Evolutionary conservation across 1,140 invertebrate genomes (phyloP).

Genomic region (Heliconius hermathena): DNA sequence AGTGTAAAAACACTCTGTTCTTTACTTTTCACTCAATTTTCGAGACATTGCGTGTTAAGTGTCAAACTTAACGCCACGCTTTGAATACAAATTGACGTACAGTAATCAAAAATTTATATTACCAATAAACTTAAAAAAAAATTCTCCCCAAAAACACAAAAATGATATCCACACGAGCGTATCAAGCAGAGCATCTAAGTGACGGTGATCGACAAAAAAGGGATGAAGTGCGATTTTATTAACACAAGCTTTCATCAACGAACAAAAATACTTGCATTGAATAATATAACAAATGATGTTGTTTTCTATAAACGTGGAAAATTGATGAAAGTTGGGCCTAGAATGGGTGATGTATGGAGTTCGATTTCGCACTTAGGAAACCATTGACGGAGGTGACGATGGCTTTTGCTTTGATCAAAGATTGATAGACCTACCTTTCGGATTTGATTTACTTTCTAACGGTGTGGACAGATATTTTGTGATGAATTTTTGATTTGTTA

Average conservation of each 20-base stretch:
- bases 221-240: slow-evolving; percentile 80
- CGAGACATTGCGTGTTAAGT: too few relatives aligned
- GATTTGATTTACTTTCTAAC: not conserved
- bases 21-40: too few relatives aligned
- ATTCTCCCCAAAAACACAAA: not conserved
- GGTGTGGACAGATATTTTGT: not conserved
- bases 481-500: not conserved
- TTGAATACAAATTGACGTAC: too few relatives aligned
- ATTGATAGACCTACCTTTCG: slow-evolving; percentile 11
- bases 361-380: slow-evolving; percentile 43
- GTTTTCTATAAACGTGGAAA: slow-evolving; percentile 62
- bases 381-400: slow-evolving; percentile 63
- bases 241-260: slow-evolving; percentile 74
- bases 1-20: too few relatives aligned
- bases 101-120: not conserved
- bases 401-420: slow-evolving; percentile 33
- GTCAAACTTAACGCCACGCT: too few relatives aligned
- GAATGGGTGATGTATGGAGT: slow-evolving; percentile 53
- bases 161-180: slow-evolving; percentile 46
- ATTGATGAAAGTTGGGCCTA: slow-evolving; percentile 37
- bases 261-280: slow-evolving; percentile 64
- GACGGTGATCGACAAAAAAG: slow-evolving; percentile 80
- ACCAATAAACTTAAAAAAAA: not conserved
- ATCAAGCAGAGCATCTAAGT: slow-evolving; percentile 66
- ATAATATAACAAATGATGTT: slow-evolving; percentile 77